Conservation (phyloP, 2,113 vertebrate species). For the Prinia subflava region DNA sequence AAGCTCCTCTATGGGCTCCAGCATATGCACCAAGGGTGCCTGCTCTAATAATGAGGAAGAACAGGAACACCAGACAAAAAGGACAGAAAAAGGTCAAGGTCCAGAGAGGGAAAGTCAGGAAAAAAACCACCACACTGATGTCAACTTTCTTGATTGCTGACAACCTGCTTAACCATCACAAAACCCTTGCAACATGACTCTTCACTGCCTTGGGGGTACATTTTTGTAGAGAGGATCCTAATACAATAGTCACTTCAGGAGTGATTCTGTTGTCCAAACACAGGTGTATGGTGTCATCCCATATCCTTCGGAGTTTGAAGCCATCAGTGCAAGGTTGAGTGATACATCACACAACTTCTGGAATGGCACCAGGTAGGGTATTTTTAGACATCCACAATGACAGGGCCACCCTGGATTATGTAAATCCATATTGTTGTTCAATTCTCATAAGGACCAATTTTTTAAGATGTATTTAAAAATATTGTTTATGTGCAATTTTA, state of each 20-base stretch:
- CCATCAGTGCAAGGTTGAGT: neutral
- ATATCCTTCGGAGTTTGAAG: neutral
- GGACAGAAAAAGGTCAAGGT: slow-evolving; percentile 59
- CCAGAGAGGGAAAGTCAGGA: slow-evolving; percentile 21
- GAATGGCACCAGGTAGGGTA: neutral
- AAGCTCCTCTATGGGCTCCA: slow-evolving; percentile 96
- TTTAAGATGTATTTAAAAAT: neutral
- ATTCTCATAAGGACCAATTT: neutral
- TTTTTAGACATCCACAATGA: neutral
- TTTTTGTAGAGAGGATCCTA: neutral
- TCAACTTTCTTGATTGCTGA: neutral
- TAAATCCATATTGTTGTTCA: neutral
- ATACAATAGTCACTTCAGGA: neutral
- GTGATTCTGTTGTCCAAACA: neutral
- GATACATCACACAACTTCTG: neutral
- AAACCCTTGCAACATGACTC: neutral
- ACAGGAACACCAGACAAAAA: slow-evolving; percentile 70
- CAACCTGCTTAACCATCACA: neutral
- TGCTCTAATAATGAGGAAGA: slow-evolving; percentile 82
- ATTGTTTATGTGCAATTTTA: neutral
- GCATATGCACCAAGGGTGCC: slow-evolving; percentile 77
- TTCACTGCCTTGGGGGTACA: neutral
- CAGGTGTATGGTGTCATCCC: neutral
- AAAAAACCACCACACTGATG: neutral
- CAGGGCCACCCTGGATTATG: neutral